Conservation (phyloP, 2,797 vertebrate genomes). For the Euphonia xanthogaster region DNA sequence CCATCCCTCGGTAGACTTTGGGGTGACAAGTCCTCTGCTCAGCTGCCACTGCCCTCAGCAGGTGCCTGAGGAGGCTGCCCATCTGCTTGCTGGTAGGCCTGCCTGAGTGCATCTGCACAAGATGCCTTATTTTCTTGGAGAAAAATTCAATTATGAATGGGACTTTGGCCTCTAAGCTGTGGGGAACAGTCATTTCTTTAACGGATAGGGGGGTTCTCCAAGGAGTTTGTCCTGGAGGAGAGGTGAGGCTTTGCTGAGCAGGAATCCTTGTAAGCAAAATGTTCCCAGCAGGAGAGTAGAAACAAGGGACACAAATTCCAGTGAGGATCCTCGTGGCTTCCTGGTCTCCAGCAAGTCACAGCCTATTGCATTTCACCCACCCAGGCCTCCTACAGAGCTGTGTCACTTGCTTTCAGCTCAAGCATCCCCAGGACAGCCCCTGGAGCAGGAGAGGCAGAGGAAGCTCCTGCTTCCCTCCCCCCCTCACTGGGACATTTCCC, state of each 20-base stretch:
- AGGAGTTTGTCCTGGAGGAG: neutral
- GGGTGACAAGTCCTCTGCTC: neutral
- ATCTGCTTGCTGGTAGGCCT: neutral
- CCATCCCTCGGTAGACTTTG: too few species aligned
- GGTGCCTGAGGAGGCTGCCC: neutral
- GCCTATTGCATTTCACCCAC: neutral
- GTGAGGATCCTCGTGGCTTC: neutral
- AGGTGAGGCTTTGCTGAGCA: neutral
- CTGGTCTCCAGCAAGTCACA: neutral
- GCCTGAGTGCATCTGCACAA: neutral
- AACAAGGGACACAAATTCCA: neutral
- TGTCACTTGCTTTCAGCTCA: neutral
- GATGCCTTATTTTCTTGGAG: neutral
- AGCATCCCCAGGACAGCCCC: neutral
- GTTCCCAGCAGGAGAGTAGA: neutral
- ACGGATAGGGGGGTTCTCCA: neutral
- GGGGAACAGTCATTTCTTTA: neutral
- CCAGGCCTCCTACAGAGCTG: accelerated
- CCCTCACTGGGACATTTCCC: neutral
- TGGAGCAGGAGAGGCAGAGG: neutral
- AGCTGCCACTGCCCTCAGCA: neutral
- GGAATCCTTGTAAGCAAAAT: neutral
- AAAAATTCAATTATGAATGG: neutral
- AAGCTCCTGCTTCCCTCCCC: neutral
- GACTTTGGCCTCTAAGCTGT: neutral